These are phyloP conservation scores for Antitype chi DNA, from an alignment of 2,888 invertebrate species.

Conservation along the genomic window DNA sequence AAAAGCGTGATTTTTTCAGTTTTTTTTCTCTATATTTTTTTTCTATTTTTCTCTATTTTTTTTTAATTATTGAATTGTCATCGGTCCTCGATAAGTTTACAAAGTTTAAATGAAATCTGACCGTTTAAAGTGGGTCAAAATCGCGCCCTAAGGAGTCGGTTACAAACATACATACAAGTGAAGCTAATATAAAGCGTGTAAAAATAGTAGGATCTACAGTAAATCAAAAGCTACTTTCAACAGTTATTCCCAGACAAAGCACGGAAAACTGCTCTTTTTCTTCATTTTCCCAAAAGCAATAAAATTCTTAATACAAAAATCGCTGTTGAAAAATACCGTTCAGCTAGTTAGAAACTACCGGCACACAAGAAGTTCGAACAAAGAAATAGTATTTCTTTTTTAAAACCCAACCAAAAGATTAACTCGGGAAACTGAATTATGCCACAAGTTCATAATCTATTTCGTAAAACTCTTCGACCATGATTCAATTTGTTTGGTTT, in stretches of 20 bases:
- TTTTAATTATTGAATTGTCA: no score
- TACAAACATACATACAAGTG: no score
- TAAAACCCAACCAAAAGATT: slow-evolving; percentile 49
- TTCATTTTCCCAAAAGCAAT: slow-evolving; percentile 15
- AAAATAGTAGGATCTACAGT: no score
- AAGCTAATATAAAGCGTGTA: no score
- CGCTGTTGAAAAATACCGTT: slow-evolving; percentile 37
- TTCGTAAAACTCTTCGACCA: slow-evolving; percentile 45
- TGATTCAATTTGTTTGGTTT: slow-evolving; percentile 62
- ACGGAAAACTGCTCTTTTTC: slow-evolving; percentile 10
- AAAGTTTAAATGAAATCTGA: no score
- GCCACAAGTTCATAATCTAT: slow-evolving; percentile 62
- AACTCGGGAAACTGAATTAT: slow-evolving; percentile 59
- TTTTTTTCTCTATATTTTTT: no score
- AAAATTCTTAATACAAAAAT: slow-evolving; percentile 23
- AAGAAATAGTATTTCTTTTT: slow-evolving; percentile 54
- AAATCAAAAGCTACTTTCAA: background rate
- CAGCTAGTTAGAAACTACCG: slow-evolving; percentile 44
- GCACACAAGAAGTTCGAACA: slow-evolving; percentile 23
- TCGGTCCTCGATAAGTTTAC: no score
- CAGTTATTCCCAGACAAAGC: slow-evolving; percentile 16
- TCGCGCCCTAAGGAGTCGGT: no score
- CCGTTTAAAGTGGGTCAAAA: no score
- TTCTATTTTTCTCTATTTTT: no score
- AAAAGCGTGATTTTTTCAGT: no score